These are phyloP conservation scores for Cyrtodaria siliqua DNA, from an alignment of 2,888 invertebrate genomes.

Conservation along the genomic window DNA sequence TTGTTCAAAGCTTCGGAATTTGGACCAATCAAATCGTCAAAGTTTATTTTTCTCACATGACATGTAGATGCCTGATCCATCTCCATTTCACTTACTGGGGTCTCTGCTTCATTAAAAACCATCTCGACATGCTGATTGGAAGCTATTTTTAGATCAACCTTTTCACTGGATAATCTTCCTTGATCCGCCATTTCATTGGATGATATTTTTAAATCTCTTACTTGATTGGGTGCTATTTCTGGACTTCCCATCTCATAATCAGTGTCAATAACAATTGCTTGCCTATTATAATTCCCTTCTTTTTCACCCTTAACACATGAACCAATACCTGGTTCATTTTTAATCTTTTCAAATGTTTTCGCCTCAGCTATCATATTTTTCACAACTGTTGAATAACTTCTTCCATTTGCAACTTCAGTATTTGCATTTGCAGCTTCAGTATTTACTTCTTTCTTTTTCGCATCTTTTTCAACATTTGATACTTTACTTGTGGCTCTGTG, in stretches of 20 bases:
- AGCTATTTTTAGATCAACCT: neutral
- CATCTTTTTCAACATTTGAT: neutral
- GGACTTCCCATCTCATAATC: too few species aligned
- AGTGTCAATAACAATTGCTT: too few species aligned
- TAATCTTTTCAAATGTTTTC: too few species aligned
- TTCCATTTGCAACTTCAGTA: neutral
- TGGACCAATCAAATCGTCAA: conserved; percentile 23
- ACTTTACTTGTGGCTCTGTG: too few species aligned
- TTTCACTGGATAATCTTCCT: neutral
- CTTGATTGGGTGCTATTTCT: too few species aligned
- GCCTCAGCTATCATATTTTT: too few species aligned
- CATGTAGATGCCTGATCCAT: conserved; percentile 3
- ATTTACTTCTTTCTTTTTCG: neutral
- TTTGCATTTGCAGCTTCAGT: neutral
- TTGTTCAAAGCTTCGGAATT: neutral
- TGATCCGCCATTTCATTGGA: neutral
- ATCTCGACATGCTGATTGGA: neutral
- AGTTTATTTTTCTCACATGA: conserved; percentile 57
- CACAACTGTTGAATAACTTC: too few species aligned
- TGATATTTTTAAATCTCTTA: too few species aligned
- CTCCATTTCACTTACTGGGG: conserved; percentile 51
- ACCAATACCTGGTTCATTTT: too few species aligned
- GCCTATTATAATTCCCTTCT: too few species aligned
- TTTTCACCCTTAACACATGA: too few species aligned
- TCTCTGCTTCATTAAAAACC: conserved; percentile 26